Evolutionary conservation across 2,113 vertebrate genomes (phyloP).

Genomic region (Megalops atlanticus): DNA sequence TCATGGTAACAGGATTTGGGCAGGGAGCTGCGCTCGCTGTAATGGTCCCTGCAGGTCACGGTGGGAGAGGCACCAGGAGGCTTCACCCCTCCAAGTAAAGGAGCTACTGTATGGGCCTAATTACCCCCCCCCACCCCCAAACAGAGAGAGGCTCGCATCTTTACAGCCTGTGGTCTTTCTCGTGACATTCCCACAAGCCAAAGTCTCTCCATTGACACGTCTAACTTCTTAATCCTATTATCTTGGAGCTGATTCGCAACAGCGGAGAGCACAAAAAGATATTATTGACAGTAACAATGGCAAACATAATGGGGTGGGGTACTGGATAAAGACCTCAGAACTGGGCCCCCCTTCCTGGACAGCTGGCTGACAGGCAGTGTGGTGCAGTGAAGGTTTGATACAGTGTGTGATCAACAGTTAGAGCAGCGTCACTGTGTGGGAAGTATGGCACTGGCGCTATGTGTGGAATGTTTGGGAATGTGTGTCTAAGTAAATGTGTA

Average conservation of each 20-base stretch:
- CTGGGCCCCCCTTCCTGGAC: too few species aligned
- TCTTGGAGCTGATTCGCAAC: background rate
- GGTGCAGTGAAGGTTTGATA: too few species aligned
- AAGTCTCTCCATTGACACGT: background rate
- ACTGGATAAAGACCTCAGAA: too few species aligned
- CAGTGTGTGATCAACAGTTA: too few species aligned
- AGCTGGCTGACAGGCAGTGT: too few species aligned
- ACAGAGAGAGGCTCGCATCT: background rate
- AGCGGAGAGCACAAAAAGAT: background rate
- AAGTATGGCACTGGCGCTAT: background rate
- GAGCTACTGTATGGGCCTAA: background rate
- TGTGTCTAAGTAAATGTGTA: background rate
- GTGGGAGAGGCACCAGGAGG: constrained; percentile 20
- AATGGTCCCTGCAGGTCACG: constrained; percentile 31
- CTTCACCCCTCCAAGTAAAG: background rate
- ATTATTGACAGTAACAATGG: too few species aligned
- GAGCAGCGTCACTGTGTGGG: too few species aligned
- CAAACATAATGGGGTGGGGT: background rate
- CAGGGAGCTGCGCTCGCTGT: constrained; percentile 17
- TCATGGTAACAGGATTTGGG: constrained; percentile 44
- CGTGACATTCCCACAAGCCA: constrained; percentile 5
- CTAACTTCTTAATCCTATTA: background rate
- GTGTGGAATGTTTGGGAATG: background rate
- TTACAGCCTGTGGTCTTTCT: constrained; percentile 4
- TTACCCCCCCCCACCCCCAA: constrained; percentile 2